Evolutionary conservation across 2,797 vertebrate genomes (phyloP).

Genomic region (Potorous gilbertii): DNA sequence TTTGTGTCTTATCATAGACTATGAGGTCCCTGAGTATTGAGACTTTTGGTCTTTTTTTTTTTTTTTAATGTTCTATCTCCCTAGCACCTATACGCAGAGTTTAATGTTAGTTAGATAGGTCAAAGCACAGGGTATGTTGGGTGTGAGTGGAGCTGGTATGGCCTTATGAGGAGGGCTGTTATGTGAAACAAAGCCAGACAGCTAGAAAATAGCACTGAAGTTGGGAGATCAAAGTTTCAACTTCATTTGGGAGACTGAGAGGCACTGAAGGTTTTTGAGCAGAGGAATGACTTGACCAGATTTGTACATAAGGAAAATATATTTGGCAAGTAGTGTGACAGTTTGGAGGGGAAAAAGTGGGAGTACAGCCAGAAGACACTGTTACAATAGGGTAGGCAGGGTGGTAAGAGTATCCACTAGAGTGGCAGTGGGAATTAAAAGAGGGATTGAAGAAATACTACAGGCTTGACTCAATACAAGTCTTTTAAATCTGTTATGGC

Average conservation of each 20-base stretch:
- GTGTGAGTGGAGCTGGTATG: not conserved
- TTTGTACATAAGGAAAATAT: not conserved
- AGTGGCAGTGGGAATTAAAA: not conserved
- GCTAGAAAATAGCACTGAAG: not conserved
- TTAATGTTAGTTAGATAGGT: not conserved
- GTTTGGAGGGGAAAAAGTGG: not conserved
- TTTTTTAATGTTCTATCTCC: not conserved
- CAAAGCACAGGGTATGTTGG: not conserved
- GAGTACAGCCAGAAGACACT: not conserved
- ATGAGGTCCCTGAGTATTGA: not conserved
- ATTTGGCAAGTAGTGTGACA: not conserved
- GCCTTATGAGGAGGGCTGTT: not conserved
- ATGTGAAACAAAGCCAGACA: not conserved
- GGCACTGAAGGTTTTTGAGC: not conserved
- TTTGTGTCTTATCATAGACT: not conserved
- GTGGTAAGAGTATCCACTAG: not conserved
- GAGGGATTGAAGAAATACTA: not conserved
- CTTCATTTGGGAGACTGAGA: not conserved
- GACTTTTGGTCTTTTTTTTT: not conserved
- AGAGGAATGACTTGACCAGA: not conserved
- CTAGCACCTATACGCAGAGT: not conserved
- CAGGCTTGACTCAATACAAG: not conserved
- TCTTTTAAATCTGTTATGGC: not conserved
- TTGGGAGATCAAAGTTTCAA: not conserved
- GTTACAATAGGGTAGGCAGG: not conserved